Base-by-base conservation (phyloP, 2,797 vertebrate species). In the Tangara arthus region DNA sequence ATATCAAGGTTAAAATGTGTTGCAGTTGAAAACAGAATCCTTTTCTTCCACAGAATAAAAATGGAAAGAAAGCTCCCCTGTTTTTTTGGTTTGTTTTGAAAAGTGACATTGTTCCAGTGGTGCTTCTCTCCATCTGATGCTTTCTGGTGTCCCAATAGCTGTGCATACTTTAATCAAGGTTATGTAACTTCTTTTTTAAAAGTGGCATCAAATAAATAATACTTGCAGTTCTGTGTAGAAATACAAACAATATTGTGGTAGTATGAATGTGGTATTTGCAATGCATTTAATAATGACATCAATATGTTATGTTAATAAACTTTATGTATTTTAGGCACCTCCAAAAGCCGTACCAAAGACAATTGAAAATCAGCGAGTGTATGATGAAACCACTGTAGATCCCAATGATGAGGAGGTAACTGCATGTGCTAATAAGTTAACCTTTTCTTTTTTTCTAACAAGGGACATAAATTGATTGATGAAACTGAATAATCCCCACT, bases 321-420 rank as follows among this genome's bases (percentile, higher is more conserved):
- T 42, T 37, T 30, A 3, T 41, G 69, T 91, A 39, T 93, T 95
- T 72, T 49, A 99, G 99, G 99, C 99, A 21, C 99, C 99, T 39
- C 99, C 99, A 75, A 99, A 99, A 97, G 96, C 99, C 28, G 49
- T 99, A 90, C 99, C 99, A 26, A 99, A 99, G 97, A 99, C 99
- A 3, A 99, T 99, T 96, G 99, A 99, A 96, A 99, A 99, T 96
- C 99, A 99, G 95, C 98, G 99, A 89, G 97, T 99, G 8, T 98
- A 98, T 64, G 99, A 99, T 32, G 99, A 99, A 97, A 99, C 99
- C 10, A 98, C 97, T 41, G 99, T 99, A 30, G 99, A 99, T 92
- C 99, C 99, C 75, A 98, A 98, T 52, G 99, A 99, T 86, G 99
- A 99, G 95, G 99, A 99, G 99, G 99, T 99, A 97, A 93, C 68